phyloP scores from a whole-genome alignment of 2,113 vertebrate genomes.

The Ptyas mucosa region DNA sequence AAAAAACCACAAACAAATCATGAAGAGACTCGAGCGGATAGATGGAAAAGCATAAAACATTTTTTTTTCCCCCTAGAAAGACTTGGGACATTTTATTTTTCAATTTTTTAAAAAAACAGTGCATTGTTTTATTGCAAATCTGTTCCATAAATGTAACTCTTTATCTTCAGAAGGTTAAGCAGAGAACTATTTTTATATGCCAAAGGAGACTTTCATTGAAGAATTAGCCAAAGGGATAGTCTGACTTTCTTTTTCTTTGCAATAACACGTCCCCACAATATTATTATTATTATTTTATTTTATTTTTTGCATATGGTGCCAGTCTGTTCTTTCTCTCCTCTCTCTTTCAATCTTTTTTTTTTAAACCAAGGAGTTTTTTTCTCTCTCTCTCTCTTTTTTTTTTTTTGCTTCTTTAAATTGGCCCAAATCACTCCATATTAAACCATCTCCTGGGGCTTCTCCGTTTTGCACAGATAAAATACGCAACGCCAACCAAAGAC shows the following conservation, averaged over 20 bases:
- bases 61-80: conserved; percentile 34
- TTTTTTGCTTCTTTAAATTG: background rate
- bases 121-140: conserved; percentile 72
- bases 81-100: conserved; percentile 15
- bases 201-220: conserved; percentile 26
- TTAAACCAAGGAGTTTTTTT: background rate
- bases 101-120: conserved; percentile 53
- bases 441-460: conserved; percentile 50
- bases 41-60: conserved; percentile 48
- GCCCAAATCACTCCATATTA: conserved; percentile 47
- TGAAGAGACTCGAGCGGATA: conserved; percentile 44
- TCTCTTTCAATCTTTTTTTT: background rate
- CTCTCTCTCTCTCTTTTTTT: background rate
- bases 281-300: too few species aligned
- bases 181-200: background rate
- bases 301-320: background rate
- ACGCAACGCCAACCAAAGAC: conserved; percentile 35
- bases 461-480: conserved; percentile 32
- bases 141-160: conserved; percentile 68
- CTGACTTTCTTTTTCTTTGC: background rate
- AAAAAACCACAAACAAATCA: background rate
- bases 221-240: background rate
- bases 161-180: conserved; percentile 23
- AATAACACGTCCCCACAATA: background rate
- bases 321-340: background rate